phyloP scores from a whole-genome alignment of 2,113 vertebrate species.

The Nicator chloris region DNA sequence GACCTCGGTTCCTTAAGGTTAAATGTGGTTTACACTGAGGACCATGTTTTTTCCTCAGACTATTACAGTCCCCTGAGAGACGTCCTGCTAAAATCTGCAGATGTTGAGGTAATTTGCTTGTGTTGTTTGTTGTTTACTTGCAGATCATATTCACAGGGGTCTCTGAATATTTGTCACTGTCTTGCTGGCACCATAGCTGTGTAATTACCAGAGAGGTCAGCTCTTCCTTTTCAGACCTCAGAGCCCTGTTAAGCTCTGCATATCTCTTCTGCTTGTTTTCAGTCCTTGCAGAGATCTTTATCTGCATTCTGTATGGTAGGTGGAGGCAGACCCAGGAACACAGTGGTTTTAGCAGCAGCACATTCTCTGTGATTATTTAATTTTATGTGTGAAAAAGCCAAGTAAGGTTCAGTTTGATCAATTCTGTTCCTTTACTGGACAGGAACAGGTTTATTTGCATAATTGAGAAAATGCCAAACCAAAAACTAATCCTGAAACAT shows the following conservation, averaged over 20 bases:
- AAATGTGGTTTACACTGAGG: constrained; percentile 98
- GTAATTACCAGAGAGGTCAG: neutral
- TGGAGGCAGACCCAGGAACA: constrained; percentile 56
- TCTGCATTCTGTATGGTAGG: neutral
- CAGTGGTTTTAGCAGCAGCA: neutral
- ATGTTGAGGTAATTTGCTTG: constrained; percentile 80
- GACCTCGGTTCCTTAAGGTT: constrained; percentile 93
- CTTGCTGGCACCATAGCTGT: neutral
- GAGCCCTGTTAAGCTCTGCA: neutral
- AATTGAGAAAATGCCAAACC: neutral
- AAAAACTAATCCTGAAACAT: neutral
- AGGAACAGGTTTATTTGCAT: neutral
- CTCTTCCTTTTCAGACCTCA: neutral
- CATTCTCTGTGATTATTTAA: neutral
- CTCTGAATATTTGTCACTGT: neutral
- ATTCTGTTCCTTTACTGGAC: neutral
- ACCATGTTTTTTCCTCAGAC: constrained; percentile 93
- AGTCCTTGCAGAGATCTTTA: constrained; percentile 40
- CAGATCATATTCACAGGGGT: neutral
- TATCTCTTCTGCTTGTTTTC: constrained; percentile 20
- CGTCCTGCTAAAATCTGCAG: constrained; percentile 86
- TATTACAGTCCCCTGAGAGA: constrained; percentile 90
- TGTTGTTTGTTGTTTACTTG: neutral
- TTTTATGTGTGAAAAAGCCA: neutral
- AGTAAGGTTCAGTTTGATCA: neutral